Percentiles rank a stretch among this genome's conserved stretches.
These are phyloP conservation scores for Oxygymnocypris stewartii DNA, from an alignment of 2,113 vertebrate genomes.

Conservation along the genomic window DNA sequence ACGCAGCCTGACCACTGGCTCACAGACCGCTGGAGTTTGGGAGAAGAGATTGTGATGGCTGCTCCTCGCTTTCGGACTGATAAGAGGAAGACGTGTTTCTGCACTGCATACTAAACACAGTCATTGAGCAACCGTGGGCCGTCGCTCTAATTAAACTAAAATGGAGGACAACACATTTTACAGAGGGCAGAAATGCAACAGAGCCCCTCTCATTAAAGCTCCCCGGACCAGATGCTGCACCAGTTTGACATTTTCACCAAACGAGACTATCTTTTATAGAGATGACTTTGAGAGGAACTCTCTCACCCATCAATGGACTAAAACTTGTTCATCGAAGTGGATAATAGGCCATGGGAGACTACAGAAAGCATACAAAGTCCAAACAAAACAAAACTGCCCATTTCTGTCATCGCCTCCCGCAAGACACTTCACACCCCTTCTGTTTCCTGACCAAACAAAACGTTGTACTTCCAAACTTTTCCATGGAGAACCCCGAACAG, in stretches of 20 bases:
- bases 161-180: conserved; percentile 38
- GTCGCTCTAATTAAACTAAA: conserved; percentile 32
- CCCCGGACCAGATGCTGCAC: conserved; percentile 33
- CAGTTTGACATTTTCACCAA: conserved; percentile 38
- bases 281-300: conserved; percentile 29
- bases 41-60: conserved; percentile 29
- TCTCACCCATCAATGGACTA: conserved; percentile 6
- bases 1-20: conserved; percentile 7
- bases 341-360: conserved; percentile 23
- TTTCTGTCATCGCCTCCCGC: neutral
- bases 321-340: conserved; percentile 17
- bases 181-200: neutral
- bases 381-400: conserved; percentile 7
- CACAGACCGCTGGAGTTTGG: conserved; percentile 9
- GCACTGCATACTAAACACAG: conserved; percentile 40
- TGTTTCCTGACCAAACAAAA: conserved; percentile 30
- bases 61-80: conserved; percentile 23
- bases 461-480: conserved; percentile 18
- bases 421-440: conserved; percentile 26
- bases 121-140: neutral
- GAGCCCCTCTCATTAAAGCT: conserved; percentile 35
- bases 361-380: neutral
- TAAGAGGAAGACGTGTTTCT: conserved; percentile 29
- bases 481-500: neutral
- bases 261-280: conserved; percentile 23